Evolutionary conservation across 2,888 invertebrate species (phyloP), one percentile per base, ranked within the genome.

Genomic region (Drosophila atroscutellata): DNA sequence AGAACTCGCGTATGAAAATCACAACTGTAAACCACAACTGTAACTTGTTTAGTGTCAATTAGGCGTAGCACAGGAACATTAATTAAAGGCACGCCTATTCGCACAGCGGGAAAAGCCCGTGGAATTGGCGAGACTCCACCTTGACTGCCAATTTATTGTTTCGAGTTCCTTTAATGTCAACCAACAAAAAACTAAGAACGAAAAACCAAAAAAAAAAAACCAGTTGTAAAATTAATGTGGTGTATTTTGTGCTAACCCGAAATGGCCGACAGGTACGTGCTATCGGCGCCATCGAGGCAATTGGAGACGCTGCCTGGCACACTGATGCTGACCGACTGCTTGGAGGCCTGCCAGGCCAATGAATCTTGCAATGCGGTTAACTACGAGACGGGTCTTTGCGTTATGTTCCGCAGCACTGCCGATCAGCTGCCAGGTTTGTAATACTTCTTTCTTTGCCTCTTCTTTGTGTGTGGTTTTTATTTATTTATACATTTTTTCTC

Each of bases 321-420:
- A 78, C 94, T 98, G 91, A 98, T 98, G 97, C 94, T 98, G 93
- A 97, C 98, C 91, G 98, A 98, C 94, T 98, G 98, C 94, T 95
- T 98, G 91, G 97, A 98, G 94, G 97, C 97, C 92, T 98, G 98
- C 94, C 97, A 97, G 93, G 95, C 95, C 92, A 98, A 98, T 94
- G 97, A 97, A 94, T 96, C 97, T 91, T 98, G 98, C 94, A 96
- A 96, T 92, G 96, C 98, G 85, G 97, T 98, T 94, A 98, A 98
- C 95, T 98, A 98, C 94, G 98, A 98, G 94, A 98, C 98, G 72
- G 98, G 98, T 79, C 95, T 98, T 59, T 98, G 98, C 94, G 97
- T 98, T 84, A 95, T 98, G 83, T 98, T 98, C 95, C 97, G 67
- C 72, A 75, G 68, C 63, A 97, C 97, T 93, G 97, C 98, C 83